These are phyloP conservation scores for Orchestes rusci DNA, from an alignment of 2,888 invertebrate species.

Conservation along the genomic window DNA sequence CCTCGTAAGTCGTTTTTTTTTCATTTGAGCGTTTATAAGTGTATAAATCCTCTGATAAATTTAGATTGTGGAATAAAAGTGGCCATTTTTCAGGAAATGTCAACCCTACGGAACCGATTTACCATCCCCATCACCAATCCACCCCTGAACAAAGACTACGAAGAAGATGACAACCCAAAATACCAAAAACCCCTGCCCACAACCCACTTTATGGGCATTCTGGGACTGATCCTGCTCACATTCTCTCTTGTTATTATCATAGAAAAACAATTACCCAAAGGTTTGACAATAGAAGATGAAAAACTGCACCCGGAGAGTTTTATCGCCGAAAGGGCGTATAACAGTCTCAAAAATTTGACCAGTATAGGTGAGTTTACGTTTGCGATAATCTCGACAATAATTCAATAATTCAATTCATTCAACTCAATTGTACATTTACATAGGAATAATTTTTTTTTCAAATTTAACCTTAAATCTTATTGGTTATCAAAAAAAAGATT, in stretches of 20 bases:
- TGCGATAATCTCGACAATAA: too few relatives aligned
- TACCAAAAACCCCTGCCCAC: slow-evolving; percentile 43
- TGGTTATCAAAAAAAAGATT: too few relatives aligned
- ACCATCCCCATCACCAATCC: slow-evolving; percentile 1
- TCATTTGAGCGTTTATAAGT: too few relatives aligned
- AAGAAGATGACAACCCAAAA: slow-evolving; percentile 30
- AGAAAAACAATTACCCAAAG: slow-evolving; percentile 55
- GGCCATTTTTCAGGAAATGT: slow-evolving; percentile 18
- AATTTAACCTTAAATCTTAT: too few relatives aligned
- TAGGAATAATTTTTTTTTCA: too few relatives aligned
- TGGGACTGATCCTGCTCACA: slow-evolving; percentile 48
- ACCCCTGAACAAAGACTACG: slow-evolving; percentile 11
- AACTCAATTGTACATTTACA: too few relatives aligned
- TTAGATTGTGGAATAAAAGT: too few relatives aligned
- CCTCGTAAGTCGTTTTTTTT: too few relatives aligned
- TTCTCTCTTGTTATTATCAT: slow-evolving; percentile 50
- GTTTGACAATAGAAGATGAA: slow-evolving; percentile 44
- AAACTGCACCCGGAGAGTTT: slow-evolving; percentile 45
- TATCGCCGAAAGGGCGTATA: slow-evolving; percentile 59
- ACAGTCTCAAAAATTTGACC: slow-evolving; percentile 56
- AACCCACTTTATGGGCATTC: slow-evolving; percentile 46
- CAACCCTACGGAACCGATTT: slow-evolving; percentile 18
- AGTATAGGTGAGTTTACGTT: slow-evolving; percentile 40
- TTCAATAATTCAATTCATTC: too few relatives aligned
- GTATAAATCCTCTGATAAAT: too few relatives aligned